A percentile compares a stretch with the other conserved stretches of the same genome.
Conservation (phyloP, 2,113 vertebrate genomes). For the Erythrocebus patas region DNA sequence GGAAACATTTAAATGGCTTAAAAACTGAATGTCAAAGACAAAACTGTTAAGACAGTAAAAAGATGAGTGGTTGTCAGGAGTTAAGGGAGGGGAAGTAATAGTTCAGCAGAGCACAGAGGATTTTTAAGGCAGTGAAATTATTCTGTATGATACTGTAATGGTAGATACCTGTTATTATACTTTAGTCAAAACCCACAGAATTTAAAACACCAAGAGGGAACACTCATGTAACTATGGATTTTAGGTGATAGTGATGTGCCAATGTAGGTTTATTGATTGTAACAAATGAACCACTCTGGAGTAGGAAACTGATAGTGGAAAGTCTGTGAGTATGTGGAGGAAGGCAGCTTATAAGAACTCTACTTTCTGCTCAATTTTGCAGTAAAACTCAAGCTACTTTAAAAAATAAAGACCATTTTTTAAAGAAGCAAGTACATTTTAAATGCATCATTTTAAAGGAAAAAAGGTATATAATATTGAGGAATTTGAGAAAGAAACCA, state of each 20-base stretch:
- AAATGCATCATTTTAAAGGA: not conserved
- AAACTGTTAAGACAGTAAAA: not conserved
- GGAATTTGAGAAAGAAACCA: not conserved
- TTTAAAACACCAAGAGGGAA: not conserved
- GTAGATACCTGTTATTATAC: not conserved
- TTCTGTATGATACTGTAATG: not conserved
- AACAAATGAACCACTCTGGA: not conserved
- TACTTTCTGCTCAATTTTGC: not conserved
- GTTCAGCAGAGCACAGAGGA: not conserved
- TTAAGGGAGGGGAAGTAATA: not conserved
- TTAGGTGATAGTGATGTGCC: not conserved
- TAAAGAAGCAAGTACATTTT: not conserved
- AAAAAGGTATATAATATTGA: not conserved
- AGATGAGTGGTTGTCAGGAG: not conserved
- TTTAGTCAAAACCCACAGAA: not conserved
- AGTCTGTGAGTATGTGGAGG: rapidly evolving
- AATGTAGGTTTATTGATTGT: not conserved
- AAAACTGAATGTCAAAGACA: not conserved
- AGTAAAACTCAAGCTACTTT: not conserved
- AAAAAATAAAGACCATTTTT: not conserved
- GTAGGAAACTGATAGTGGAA: not conserved
- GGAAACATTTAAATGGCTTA: not conserved
- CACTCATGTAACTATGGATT: not conserved
- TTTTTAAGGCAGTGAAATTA: not conserved
- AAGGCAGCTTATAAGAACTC: not conserved